Conservation (phyloP, 2,797 vertebrate species). For the Platalea minor region DNA sequence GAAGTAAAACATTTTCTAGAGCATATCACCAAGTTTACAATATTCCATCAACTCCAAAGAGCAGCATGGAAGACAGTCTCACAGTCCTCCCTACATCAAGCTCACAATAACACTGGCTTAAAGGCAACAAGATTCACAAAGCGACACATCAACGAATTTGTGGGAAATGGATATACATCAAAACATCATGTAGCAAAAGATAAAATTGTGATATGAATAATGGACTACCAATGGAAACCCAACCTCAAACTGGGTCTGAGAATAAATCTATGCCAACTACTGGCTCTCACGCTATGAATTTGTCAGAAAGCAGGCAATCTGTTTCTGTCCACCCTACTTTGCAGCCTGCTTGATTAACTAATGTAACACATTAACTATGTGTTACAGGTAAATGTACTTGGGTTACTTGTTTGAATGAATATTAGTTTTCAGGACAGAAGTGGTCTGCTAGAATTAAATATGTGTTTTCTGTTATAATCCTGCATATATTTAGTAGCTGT, state of each 20-base stretch:
- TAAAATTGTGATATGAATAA: neutral
- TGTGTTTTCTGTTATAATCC: neutral
- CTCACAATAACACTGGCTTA: neutral
- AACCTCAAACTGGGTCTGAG: neutral
- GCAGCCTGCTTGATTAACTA: neutral
- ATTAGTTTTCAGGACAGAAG: neutral
- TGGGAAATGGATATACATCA: neutral
- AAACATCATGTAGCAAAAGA: neutral
- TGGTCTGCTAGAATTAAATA: neutral
- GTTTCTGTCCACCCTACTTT: neutral
- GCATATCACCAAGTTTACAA: neutral
- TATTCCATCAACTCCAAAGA: neutral
- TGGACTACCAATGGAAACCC: neutral
- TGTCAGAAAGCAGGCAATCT: neutral
- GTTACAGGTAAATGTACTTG: neutral
- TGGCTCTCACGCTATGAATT: neutral
- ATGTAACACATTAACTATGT: neutral
- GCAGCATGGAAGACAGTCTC: neutral
- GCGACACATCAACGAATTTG: fast-evolving
- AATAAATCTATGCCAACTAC: neutral
- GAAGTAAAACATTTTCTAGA: neutral
- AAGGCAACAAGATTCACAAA: neutral
- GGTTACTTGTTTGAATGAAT: neutral
- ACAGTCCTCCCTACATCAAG: neutral
- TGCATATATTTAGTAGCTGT: neutral